phyloP scores from a whole-genome alignment of 30 jellyfish, hydroid and myxozoan genomes.

The Aurelia aurita complex sp. Pacific region DNA sequence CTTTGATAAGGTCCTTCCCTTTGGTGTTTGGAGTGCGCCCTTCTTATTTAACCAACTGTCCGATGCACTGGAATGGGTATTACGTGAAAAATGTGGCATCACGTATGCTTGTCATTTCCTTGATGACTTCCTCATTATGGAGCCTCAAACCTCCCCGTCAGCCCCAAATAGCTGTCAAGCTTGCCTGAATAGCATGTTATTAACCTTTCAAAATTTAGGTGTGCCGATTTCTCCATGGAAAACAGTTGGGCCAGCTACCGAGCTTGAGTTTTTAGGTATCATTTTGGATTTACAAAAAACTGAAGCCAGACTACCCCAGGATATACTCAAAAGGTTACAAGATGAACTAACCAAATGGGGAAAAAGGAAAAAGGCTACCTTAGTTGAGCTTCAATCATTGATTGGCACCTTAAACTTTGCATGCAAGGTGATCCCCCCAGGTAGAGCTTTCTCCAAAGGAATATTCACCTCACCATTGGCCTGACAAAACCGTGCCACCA shows the following conservation, averaged over 20 bases:
- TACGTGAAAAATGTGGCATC: constrained; percentile 11
- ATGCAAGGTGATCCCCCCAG: constrained; percentile 62
- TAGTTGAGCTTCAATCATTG: constrained; percentile 52
- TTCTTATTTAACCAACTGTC: constrained; percentile 13
- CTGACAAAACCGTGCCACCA: constrained; percentile 36
- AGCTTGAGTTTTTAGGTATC: constrained; percentile 52
- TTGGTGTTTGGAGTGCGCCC: constrained; percentile 7
- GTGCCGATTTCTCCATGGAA: constrained; percentile 59
- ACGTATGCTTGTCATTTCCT: constrained; percentile 11
- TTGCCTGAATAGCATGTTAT: constrained; percentile 1
- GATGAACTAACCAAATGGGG: neutral
- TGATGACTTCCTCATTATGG: constrained; percentile 21
- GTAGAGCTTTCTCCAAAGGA: constrained; percentile 17
- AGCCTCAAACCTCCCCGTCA: neutral
- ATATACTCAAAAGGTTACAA: constrained; percentile 38
- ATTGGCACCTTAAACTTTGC: constrained; percentile 63
- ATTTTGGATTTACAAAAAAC: constrained; percentile 31
- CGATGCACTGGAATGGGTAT: constrained; percentile 16
- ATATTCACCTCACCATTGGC: constrained; percentile 32
- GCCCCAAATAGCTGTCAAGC: neutral
- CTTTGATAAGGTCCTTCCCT: constrained; percentile 12
- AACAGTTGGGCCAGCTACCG: constrained; percentile 76
- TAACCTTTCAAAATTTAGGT: constrained; percentile 22
- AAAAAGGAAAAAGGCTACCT: constrained; percentile 23
- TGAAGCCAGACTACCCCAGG: constrained; percentile 52